Evolutionary conservation across 2,888 invertebrate genomes (phyloP).

Genomic region (Timema cristinae): DNA sequence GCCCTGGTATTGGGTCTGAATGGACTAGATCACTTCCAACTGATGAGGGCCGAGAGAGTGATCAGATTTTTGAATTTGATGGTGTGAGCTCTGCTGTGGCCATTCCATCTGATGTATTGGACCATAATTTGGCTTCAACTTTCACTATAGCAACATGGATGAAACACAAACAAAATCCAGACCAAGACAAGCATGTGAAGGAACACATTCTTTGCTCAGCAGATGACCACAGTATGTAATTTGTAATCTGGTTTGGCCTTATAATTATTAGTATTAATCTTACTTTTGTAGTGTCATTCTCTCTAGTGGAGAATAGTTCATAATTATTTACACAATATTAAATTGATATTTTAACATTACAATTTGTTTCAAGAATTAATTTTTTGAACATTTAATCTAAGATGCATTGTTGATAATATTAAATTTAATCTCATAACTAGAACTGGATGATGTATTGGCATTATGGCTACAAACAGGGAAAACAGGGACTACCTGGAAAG

Average conservation of each 20-base stretch:
- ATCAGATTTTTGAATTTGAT: slow-evolving; percentile 94
- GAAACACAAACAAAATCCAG: slow-evolving; percentile 77
- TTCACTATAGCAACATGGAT: slow-evolving; percentile 95
- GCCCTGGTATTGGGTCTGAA: slow-evolving; percentile 61
- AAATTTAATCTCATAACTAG: no score
- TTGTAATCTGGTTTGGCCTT: background rate
- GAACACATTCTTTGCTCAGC: slow-evolving; percentile 96
- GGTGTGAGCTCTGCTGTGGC: slow-evolving; percentile 83
- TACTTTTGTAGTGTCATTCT: background rate
- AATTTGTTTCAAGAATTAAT: no score
- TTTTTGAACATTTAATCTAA: no score
- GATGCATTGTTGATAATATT: no score
- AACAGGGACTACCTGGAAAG: no score
- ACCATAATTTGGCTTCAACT: slow-evolving; percentile 71
- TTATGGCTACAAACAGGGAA: no score
- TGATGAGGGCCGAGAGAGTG: slow-evolving; percentile 67
- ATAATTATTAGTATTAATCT: background rate
- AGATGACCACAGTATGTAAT: slow-evolving; percentile 88
- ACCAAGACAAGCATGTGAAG: slow-evolving; percentile 84
- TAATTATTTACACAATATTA: background rate
- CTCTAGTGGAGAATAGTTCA: background rate
- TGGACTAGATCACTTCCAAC: slow-evolving; percentile 59
- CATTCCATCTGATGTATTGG: slow-evolving; percentile 70
- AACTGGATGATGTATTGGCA: no score
- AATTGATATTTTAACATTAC: no score